A percentile compares a stretch with the other conserved stretches of the same genome.
These are phyloP conservation scores for Hyposmocoma kahamanoa DNA, from an alignment of 1,140 invertebrate species.

Conservation along the genomic window DNA sequence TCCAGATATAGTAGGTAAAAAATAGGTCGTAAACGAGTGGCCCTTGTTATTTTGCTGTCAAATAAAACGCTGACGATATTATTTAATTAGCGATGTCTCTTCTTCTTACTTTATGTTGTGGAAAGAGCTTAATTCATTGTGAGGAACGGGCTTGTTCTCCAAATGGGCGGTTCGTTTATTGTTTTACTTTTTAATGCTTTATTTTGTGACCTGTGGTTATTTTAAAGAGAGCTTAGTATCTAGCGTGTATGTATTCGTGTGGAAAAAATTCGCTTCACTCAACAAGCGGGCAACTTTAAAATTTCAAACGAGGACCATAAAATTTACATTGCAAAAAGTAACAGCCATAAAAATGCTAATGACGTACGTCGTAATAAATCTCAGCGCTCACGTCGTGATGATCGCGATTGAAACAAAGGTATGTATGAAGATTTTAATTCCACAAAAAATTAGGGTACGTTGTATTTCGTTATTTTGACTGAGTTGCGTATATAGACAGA, in stretches of 20 bases:
- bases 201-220: neutral
- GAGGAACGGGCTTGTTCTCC: neutral
- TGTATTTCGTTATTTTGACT: too few relatives aligned
- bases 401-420: too few relatives aligned
- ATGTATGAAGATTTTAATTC: too few relatives aligned
- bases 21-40: constrained; percentile 24
- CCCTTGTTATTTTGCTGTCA: constrained; percentile 28
- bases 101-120: neutral
- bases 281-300: too few relatives aligned
- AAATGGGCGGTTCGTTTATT: too few relatives aligned
- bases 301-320: neutral
- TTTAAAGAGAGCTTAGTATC: neutral
- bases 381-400: too few relatives aligned
- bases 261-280: too few relatives aligned
- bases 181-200: too few relatives aligned
- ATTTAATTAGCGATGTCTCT: constrained; percentile 29
- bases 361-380: too few relatives aligned
- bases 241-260: neutral
- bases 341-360: neutral
- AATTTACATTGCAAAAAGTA: neutral
- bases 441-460: too few relatives aligned
- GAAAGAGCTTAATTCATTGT: neutral
- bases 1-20: constrained; percentile 23
- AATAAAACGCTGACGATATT: constrained; percentile 20
- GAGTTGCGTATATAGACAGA: too few relatives aligned